Evolutionary conservation across 2,888 invertebrate species (phyloP).

Genomic region (Mythimna lalbum): DNA sequence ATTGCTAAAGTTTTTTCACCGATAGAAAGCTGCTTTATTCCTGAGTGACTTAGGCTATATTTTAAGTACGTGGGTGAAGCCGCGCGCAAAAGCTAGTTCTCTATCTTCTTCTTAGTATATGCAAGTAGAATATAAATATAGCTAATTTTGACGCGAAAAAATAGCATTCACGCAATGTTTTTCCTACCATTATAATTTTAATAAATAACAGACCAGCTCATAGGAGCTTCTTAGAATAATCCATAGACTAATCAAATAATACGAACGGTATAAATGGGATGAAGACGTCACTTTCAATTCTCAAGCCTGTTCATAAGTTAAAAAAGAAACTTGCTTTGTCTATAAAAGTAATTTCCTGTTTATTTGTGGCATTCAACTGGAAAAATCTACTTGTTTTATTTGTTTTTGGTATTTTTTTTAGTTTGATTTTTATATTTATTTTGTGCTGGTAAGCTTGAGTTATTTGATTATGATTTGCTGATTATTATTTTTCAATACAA

Average conservation of each 20-base stretch:
- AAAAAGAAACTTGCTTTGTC: constrained; percentile 23
- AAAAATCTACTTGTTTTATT: constrained; percentile 8
- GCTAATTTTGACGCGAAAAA: background rate
- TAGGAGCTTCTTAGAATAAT: constrained; percentile 25
- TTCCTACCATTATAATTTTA: constrained; percentile 1
- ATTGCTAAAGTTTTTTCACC: too few relatives aligned
- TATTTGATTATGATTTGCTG: background rate
- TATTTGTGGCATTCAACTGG: constrained; percentile 20
- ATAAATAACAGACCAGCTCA: constrained; percentile 4
- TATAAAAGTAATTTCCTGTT: constrained; percentile 51
- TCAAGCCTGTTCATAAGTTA: constrained; percentile 12
- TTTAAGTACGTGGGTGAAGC: too few relatives aligned
- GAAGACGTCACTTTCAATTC: constrained; percentile 46
- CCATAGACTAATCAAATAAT: constrained; percentile 30
- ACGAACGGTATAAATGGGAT: constrained; percentile 10
- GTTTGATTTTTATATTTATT: background rate
- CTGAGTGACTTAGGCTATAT: too few relatives aligned
- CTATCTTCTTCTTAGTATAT: background rate
- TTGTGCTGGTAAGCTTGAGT: background rate
- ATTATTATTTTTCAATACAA: constrained; percentile 1
- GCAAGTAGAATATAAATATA: background rate
- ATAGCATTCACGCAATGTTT: background rate
- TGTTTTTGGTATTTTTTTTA: constrained; percentile 6
- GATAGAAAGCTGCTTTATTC: too few relatives aligned
- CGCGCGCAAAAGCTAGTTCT: too few relatives aligned